Conservation (phyloP, 2,797 vertebrate species). For the Aphelocoma californica region DNA sequence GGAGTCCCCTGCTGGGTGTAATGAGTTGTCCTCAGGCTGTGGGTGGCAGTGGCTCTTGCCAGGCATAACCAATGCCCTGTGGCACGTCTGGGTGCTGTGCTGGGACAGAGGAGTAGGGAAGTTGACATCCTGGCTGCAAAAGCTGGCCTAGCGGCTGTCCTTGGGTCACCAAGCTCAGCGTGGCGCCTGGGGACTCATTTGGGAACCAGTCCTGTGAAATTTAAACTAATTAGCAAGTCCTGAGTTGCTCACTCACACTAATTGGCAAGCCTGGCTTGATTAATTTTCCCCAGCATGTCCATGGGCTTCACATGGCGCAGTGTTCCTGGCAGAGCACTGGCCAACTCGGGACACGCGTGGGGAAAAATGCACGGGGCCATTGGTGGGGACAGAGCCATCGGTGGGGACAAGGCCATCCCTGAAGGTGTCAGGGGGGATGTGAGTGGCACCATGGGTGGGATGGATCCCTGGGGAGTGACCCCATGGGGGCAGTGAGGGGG, state of each 20-base stretch:
- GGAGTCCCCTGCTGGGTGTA: accelerated
- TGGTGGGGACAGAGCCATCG: accelerated
- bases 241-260: background rate
- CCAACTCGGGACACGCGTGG: accelerated
- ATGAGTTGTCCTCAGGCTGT: background rate
- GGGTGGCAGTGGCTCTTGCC: background rate
- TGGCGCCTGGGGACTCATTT: background rate
- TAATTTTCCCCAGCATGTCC: background rate
- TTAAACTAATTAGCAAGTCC: slow-evolving; percentile 19
- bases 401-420: background rate
- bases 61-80: background rate
- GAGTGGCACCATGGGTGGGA: accelerated
- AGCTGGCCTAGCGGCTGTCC: accelerated
- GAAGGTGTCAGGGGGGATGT: accelerated
- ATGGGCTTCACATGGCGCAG: accelerated
- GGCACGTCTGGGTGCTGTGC: accelerated
- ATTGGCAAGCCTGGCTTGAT: background rate
- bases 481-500: accelerated
- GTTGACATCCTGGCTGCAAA: background rate
- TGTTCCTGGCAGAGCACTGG: background rate
- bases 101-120: background rate
- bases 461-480: background rate
- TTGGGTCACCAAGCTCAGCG: background rate
- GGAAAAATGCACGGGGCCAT: accelerated
- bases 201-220: background rate